These are phyloP conservation scores for Rotaria sp. DNA, from an alignment of 2,888 invertebrate species.

Conservation along the genomic window DNA sequence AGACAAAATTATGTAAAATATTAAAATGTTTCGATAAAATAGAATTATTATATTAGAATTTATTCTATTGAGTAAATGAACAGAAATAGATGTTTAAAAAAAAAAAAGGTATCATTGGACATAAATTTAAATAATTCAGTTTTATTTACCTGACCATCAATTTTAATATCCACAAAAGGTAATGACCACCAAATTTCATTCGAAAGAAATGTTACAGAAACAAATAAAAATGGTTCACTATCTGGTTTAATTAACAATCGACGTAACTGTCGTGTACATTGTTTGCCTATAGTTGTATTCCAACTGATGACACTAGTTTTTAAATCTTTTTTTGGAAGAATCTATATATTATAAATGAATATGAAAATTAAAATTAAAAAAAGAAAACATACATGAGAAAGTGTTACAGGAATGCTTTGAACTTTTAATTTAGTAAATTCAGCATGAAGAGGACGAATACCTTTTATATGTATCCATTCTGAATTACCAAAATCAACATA, in stretches of 20 bases:
- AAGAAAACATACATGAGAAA: not conserved
- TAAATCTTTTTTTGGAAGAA: not conserved
- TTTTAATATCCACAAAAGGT: not conserved
- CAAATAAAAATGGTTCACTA: not conserved
- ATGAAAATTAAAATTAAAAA: not conserved
- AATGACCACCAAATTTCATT: not conserved
- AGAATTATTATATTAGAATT: not conserved
- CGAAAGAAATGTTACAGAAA: not conserved
- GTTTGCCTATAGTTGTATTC: not conserved
- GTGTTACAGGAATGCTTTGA: not conserved
- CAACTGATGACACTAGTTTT: not conserved
- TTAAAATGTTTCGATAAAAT: no score
- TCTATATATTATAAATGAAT: not conserved
- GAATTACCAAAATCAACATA: constrained; percentile 30
- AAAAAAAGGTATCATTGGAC: not conserved
- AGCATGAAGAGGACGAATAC: not conserved
- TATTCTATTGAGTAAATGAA: not conserved
- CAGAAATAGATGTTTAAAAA: no score
- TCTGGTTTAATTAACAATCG: not conserved
- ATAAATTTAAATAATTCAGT: not conserved
- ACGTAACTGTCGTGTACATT: not conserved
- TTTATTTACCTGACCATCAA: not conserved
- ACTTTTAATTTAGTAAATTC: not conserved
- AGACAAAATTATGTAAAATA: no score
- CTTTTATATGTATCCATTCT: not conserved